Conservation (phyloP, 2,797 vertebrate species). For the Sebastes hubbsi region DNA sequence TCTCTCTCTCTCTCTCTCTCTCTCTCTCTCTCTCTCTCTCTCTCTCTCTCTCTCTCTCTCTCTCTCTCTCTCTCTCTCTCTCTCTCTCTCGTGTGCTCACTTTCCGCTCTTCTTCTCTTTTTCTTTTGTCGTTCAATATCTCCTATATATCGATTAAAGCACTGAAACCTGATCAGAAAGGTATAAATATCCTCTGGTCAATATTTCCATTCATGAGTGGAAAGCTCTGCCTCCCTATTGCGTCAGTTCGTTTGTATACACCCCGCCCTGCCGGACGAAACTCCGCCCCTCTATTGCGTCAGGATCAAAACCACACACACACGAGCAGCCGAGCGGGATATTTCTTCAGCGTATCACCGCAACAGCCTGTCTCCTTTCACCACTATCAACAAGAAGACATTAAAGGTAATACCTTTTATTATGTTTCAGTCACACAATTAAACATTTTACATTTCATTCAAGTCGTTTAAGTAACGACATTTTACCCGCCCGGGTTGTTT, state of each 20-base stretch:
- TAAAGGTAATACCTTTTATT: conserved; percentile 33
- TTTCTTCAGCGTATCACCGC: conserved; percentile 52
- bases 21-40: no score
- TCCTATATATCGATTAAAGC: rapidly evolving
- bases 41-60: not conserved
- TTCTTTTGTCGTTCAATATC: not conserved
- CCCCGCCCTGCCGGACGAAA: not conserved
- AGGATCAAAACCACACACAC: not conserved
- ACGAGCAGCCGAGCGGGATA: conserved; percentile 10
- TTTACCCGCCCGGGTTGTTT: not conserved
- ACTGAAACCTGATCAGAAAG: not conserved
- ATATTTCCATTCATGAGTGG: conserved; percentile 34
- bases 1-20: no score
- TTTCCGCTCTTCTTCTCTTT: not conserved
- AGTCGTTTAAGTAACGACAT: not conserved
- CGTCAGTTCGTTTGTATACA: conserved; percentile 59
- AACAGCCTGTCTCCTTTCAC: not conserved
- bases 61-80: not conserved
- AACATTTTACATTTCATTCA: rapidly evolving
- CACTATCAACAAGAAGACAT: not conserved
- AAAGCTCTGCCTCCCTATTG: not conserved
- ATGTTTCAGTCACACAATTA: not conserved
- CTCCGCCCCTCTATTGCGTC: not conserved
- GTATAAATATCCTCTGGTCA: not conserved
- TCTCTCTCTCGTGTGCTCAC: not conserved